Base-by-base conservation (phyloP, 2,888 invertebrate genomes). In the Archips crataeganus region DNA sequence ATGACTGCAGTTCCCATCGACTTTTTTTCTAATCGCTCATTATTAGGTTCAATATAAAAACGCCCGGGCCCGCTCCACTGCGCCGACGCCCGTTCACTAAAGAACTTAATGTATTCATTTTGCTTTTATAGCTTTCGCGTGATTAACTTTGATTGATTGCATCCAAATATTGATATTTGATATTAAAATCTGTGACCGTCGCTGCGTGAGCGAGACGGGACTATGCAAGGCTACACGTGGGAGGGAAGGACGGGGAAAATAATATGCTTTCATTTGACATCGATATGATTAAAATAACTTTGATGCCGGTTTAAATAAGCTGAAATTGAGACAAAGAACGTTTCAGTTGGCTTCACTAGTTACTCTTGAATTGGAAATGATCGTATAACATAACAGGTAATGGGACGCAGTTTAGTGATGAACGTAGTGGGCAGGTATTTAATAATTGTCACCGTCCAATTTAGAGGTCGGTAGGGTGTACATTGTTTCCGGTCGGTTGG, bases 61-160 rank as follows among this genome's bases (percentile, higher is more conserved):
- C 81, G 82, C 80, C 82, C 80, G 80, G 82, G 81, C 81, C 77
- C 88, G 89, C 83, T 87, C 87, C 87, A 87, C 79, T 91, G 91
- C 87, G 84, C 86, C 86, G 81, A 85, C 88, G 87, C 85, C 34
- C 86, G 87, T 82, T 80, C 85, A 82, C 87, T 85, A 90, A 87
- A 88, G 86, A 89, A 87, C 84, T 85, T 91, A 91, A 93, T 92
- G 87, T 92, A 93, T 94, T 92, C 92, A 92, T 91, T 90, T 91
- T 92, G 85, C 90, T 90, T 92, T 93, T 92, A 91, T 93, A 90
- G 91, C 93, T 92, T 93, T 93, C 93, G 90, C 93, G 88, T 93
- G 93, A 94, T 94, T 93, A 93, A 92, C 89, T 92, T 91, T 94
- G 93, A 94, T 94, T 92, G 93, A 94, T 93, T 89, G 91, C 89